Percentiles rank a stretch among this genome's conserved stretches.
These are phyloP conservation scores for Erinaceus europaeus DNA, from an alignment of 2,113 vertebrate species.

Conservation along the genomic window DNA sequence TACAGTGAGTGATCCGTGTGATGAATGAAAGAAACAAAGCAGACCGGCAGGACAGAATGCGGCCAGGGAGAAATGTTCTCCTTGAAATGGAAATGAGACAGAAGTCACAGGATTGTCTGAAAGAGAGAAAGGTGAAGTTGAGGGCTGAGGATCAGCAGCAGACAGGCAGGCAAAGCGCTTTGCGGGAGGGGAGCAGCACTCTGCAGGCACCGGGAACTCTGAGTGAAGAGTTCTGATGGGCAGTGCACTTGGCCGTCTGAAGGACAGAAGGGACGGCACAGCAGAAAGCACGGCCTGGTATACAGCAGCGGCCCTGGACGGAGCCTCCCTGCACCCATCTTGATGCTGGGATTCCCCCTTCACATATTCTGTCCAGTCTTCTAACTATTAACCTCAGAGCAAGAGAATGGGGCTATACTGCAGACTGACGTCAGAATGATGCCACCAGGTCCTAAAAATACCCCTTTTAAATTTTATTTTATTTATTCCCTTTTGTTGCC, in stretches of 20 bases:
- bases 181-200: not conserved
- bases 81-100: not conserved
- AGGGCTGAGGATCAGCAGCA: not conserved
- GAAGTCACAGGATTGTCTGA: conserved; percentile 5
- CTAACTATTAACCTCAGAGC: not conserved
- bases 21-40: conserved; percentile 10
- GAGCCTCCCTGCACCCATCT: not conserved
- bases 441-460: not conserved
- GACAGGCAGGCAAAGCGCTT: not conserved
- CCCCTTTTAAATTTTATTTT: no score
- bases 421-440: not conserved
- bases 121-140: not conserved
- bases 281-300: not conserved
- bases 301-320: not conserved
- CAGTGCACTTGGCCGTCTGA: not conserved
- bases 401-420: not conserved
- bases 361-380: not conserved
- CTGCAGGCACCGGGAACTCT: not conserved
- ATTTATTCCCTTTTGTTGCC: no score
- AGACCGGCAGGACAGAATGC: not conserved
- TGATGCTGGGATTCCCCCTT: not conserved
- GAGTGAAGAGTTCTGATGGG: not conserved
- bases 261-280: not conserved
- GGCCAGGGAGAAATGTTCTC: not conserved
- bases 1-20: not conserved